Conservation (phyloP, 2,113 vertebrate species). For the Cardinalis cardinalis region DNA sequence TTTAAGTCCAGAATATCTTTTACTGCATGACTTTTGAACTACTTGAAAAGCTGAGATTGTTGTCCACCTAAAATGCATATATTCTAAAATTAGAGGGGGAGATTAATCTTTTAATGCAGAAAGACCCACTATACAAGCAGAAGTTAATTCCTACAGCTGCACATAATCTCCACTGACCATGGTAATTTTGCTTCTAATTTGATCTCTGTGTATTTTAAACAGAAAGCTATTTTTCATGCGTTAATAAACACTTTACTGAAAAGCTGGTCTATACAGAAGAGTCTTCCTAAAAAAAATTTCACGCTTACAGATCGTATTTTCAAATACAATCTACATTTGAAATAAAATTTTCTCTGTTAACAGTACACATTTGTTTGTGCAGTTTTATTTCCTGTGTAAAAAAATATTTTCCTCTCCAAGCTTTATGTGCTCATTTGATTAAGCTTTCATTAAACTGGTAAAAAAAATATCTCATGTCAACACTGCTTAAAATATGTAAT, state of each 20-base stretch:
- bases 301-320: neutral
- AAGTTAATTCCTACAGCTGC: neutral
- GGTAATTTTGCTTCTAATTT: neutral
- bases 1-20: neutral
- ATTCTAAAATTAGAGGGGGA: neutral
- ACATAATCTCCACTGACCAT: neutral
- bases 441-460: neutral
- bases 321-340: neutral
- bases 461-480: neutral
- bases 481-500: neutral
- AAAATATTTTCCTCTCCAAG: neutral
- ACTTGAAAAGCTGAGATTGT: neutral
- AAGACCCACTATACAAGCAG: neutral
- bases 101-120: neutral
- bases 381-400: neutral
- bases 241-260: neutral
- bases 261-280: neutral
- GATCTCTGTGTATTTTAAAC: neutral
- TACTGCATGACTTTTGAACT: neutral
- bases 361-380: neutral
- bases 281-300: neutral
- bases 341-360: neutral
- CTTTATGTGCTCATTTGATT: neutral
- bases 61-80: neutral
- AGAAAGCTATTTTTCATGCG: neutral